Evolutionary conservation across 1,140 invertebrate species (phyloP), one percentile per base, ranked within the genome.

Genomic region (Drosophila rhopaloa): DNA sequence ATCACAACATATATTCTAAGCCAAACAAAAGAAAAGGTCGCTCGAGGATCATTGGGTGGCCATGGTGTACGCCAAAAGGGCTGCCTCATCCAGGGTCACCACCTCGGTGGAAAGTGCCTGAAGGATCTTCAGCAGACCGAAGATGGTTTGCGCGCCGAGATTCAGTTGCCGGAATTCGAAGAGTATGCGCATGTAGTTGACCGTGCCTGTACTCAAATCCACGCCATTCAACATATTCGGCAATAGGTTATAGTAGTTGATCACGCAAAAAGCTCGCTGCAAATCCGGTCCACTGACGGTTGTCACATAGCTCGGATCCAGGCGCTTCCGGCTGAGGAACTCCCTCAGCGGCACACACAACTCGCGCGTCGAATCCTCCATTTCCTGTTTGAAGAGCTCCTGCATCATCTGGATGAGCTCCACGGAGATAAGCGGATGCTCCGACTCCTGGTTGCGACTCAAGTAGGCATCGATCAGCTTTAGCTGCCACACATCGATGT

Each of bases 201-300:
- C 38, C 2, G 83, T 73, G 0, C 86, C 91, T 35, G 55, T 60
- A 40, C 57, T 76, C 10, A 85, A 46, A 62, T 90, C 76, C 7
- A 92, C 61, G n/a, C 86, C 90, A 41, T 77, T 86, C 35, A 94
- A 66, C 38, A 92, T 84, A 37, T 92, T 89, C 14, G 91, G 91
- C 13, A 94, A 93, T 55, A 96, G 89, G 82, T 95, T 94, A 67
- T 95, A 94, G 85, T 94, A 95, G 57, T 94, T 94, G 11, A 95
- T 90, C 65, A 94, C 95, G 11, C 94, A 92, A 6, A 93, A 93
- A 24, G 96, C 82, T 56, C 71, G 86, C 92, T 61, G 86, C 73
- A 76, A n/a, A 38, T 92, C 91, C 14, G 74, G 72, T 0, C 73
- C 65, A 47, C 73, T 76, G 1, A 92, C 67, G 8, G 79, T 78